phyloP scores from a whole-genome alignment of 2,888 invertebrate species.

The Apoda limacodes region DNA sequence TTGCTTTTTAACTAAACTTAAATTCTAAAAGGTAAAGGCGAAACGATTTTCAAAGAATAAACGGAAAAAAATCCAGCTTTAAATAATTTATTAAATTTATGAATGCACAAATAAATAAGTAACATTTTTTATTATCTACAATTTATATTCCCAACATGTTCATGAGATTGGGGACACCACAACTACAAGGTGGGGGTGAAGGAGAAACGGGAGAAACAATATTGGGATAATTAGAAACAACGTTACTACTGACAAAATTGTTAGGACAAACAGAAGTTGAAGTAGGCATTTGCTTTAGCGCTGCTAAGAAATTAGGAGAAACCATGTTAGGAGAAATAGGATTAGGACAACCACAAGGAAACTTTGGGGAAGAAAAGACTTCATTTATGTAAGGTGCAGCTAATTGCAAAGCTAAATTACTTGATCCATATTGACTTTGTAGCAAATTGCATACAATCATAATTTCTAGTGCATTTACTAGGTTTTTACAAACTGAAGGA shows the following conservation, averaged over 20 bases:
- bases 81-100: no score
- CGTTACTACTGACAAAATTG: background rate
- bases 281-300: slow-evolving; percentile 1
- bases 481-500: slow-evolving; percentile 41
- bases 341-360: slow-evolving; percentile 32
- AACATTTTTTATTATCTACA: no score
- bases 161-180: no score
- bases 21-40: no score
- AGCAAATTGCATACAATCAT: slow-evolving; percentile 45
- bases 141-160: no score
- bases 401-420: slow-evolving; percentile 30
- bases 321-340: slow-evolving; percentile 17
- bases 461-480: slow-evolving; percentile 44
- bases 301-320: slow-evolving; percentile 18
- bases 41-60: no score
- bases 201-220: no score
- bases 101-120: no score
- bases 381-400: slow-evolving; percentile 37
- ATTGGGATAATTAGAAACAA: no score
- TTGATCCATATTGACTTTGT: slow-evolving; percentile 30
- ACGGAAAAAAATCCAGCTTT: no score
- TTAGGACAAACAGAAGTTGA: background rate
- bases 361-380: slow-evolving; percentile 25
- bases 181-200: no score
- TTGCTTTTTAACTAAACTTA: no score